Conservation (phyloP, 2,797 vertebrate genomes). For the Thripadectes ignobilis region DNA sequence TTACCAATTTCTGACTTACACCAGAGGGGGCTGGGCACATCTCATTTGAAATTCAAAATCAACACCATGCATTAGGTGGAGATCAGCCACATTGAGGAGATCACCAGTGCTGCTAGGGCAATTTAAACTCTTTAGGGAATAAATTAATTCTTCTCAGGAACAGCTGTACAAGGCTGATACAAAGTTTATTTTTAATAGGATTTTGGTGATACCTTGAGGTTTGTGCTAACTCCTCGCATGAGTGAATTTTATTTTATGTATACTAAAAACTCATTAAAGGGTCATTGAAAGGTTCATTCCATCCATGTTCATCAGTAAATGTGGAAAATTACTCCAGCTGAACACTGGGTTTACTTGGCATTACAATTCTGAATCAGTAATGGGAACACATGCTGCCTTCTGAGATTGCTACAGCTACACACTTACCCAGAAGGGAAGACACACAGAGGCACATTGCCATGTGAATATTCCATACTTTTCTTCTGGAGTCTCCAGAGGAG, state of each 20-base stretch:
- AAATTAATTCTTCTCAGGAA: neutral
- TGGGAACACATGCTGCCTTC: neutral
- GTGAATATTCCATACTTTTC: neutral
- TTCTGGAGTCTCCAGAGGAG: neutral
- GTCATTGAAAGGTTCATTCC: neutral
- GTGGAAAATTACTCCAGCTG: neutral
- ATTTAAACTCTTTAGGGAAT: neutral
- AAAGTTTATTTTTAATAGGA: neutral
- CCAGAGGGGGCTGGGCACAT: neutral
- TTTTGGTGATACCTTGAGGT: neutral
- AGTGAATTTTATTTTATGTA: neutral
- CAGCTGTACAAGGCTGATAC: neutral
- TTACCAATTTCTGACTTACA: neutral
- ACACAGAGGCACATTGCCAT: rapidly evolving
- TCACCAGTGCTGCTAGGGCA: neutral
- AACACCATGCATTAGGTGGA: neutral
- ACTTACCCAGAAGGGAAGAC: neutral
- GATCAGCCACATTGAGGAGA: neutral
- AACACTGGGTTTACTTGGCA: neutral
- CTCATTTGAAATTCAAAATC: neutral
- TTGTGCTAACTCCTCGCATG: neutral
- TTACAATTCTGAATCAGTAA: neutral
- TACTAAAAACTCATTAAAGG: neutral
- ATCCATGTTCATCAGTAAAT: neutral
- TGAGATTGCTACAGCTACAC: neutral